Evolutionary conservation across 2,888 invertebrate species (phyloP).

Genomic region (Autographa pulchrina): DNA sequence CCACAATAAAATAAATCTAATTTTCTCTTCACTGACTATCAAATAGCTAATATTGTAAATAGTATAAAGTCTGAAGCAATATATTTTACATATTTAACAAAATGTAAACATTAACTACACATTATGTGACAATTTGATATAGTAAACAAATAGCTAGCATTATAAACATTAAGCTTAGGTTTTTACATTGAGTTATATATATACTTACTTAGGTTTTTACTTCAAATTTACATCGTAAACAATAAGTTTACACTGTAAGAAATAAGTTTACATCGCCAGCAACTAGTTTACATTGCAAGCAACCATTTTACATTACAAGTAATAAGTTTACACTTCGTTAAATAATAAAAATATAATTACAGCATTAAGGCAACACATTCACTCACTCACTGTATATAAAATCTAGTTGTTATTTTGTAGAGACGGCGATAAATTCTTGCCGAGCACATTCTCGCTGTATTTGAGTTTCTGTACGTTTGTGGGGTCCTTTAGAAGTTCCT

Average conservation of each 20-base stretch:
- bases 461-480: conserved; percentile 92
- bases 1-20: neutral
- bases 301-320: too few species aligned
- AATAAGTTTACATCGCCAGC: neutral
- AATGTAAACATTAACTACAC: neutral
- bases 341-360: neutral
- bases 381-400: neutral
- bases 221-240: neutral
- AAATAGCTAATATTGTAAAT: neutral
- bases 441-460: conserved; percentile 91
- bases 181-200: too few species aligned
- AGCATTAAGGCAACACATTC: neutral
- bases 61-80: neutral
- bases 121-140: neutral
- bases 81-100: neutral
- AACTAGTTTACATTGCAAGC: neutral
- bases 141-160: neutral
- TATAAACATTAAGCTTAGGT: neutral
- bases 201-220: too few species aligned
- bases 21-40: neutral
- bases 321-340: neutral
- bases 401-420: conserved; percentile 77
- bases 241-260: neutral
- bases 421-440: conserved; percentile 91
- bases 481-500: conserved; percentile 88